Conservation (phyloP, 2,888 invertebrate species). For the Myathropa florea region DNA sequence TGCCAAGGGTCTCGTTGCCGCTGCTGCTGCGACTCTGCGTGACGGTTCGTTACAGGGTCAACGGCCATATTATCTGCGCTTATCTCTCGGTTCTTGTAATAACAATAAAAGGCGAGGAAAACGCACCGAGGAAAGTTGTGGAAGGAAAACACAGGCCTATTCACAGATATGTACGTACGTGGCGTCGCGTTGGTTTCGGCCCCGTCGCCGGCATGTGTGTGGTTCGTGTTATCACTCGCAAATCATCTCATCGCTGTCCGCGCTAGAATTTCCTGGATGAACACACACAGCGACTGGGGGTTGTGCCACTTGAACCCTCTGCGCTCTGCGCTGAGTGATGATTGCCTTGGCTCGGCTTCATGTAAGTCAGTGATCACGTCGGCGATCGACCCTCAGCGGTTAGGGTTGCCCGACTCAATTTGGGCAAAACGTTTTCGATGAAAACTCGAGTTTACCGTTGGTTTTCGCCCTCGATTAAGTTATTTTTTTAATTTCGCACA, state of each 20-base stretch:
- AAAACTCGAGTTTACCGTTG: slow-evolving; percentile 63
- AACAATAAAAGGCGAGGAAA: slow-evolving; percentile 51
- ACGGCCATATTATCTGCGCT: slow-evolving; percentile 67
- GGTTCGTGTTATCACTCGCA: slow-evolving; percentile 47
- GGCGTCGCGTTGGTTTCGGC: not conserved
- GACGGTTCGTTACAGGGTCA: slow-evolving; percentile 45
- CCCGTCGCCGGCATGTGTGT: slow-evolving; percentile 26
- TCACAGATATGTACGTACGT: not conserved
- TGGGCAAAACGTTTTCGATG: not conserved
- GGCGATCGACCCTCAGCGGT: slow-evolving; percentile 33
- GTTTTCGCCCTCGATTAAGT: slow-evolving; percentile 46
- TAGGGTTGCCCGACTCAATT: slow-evolving; percentile 11
- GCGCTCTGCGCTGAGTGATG: not conserved
- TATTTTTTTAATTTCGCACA: slow-evolving; percentile 61
- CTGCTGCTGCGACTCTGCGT: not conserved
- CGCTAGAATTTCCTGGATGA: slow-evolving; percentile 7
- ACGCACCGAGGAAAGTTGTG: slow-evolving; percentile 35
- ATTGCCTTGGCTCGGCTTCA: slow-evolving; percentile 9
- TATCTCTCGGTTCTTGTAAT: slow-evolving; percentile 53
- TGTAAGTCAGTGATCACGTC: slow-evolving; percentile 39
- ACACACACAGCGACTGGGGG: slow-evolving; percentile 6
- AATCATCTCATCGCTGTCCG: slow-evolving; percentile 32
- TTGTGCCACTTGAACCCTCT: slow-evolving; percentile 1
- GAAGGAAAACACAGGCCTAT: not conserved
- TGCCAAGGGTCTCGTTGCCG: slow-evolving; percentile 19